Base-by-base conservation (phyloP, 2,113 vertebrate genomes). In the Crotophaga sulcirostris region DNA sequence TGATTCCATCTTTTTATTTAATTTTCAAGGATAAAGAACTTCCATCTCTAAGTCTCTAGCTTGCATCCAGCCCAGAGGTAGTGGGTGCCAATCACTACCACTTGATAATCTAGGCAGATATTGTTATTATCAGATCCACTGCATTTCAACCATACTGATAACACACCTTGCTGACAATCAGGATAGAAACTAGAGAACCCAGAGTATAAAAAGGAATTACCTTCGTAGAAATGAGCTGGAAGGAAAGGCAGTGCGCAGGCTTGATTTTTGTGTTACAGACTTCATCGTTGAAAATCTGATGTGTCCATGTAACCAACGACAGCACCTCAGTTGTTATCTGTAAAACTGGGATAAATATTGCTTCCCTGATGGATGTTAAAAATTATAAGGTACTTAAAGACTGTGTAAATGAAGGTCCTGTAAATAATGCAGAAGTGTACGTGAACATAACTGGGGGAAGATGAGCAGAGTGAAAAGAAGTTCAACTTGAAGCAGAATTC, bases 371-470 rank as follows among this genome's bases (percentile, higher is more conserved):
- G 62, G 81, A 94, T 82, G 70, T 67, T 51, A n/a, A 42, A 75
- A 83, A 72, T 64, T 64, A 47, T 16, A 66, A 72, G 47, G 25
- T 76, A 47, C 40, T 84, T 78, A 84, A 87, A 70, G 69, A 21
- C 25, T 81, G 25, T 75, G 84, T 52, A 94, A 92, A 91, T 89
- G 29, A 84, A 70, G 40, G 58, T 36, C 62, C 28, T 89, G 62
- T 94, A 94, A 89, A 89, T 95, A 92, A 82, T 87, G 36, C 62
- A 85, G 24, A 87, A 54, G 28, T 26, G 10, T 58, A 83, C 84
- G 72, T 90, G 58, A 91, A 25, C 2, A 0, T 52, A 85, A 76
- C 40, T 49, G 20, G 8, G 18, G n/a, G 28, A 84, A 74, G 62
- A 68, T 76, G 82, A 90, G 67, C 36, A 38, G 85, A 94, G 83